phyloP scores from a whole-genome alignment of 2,113 vertebrate genomes.

The Hydropotes inermis region DNA sequence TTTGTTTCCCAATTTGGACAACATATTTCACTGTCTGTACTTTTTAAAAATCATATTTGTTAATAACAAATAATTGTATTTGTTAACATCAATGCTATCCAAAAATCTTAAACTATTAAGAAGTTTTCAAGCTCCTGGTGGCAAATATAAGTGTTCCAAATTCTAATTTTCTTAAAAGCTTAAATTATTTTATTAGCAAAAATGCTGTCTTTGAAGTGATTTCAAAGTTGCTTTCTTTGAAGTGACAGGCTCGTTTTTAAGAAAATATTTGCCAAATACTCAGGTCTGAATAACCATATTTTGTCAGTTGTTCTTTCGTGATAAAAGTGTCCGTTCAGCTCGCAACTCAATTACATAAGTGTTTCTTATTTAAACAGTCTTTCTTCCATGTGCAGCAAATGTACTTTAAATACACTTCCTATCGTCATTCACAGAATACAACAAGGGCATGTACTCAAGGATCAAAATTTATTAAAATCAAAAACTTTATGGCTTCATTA shows the following conservation, averaged over 20 bases:
- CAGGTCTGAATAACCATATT: conserved; percentile 27
- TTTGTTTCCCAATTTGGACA: background rate
- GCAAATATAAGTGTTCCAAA: background rate
- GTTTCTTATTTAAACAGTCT: background rate
- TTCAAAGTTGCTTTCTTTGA: conserved; percentile 35
- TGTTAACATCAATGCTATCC: background rate
- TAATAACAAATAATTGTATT: background rate
- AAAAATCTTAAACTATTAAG: background rate
- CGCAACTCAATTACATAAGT: background rate
- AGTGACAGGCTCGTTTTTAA: conserved; percentile 36
- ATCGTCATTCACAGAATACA: background rate
- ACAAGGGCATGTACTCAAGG: background rate
- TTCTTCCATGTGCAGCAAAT: background rate
- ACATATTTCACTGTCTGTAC: background rate
- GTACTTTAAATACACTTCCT: background rate
- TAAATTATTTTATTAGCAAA: conserved; percentile 49
- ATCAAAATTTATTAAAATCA: background rate
- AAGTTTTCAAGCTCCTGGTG: background rate
- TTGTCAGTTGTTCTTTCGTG: conserved; percentile 39
- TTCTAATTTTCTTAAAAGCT: conserved; percentile 49
- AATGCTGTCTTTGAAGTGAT: background rate
- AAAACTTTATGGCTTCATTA: conserved; percentile 5
- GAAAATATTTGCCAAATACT: conserved; percentile 36
- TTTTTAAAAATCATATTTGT: background rate
- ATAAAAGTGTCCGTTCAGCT: conserved; percentile 18